Evolutionary conservation across 2,888 invertebrate species (phyloP), one percentile per base, ranked within the genome.

Genomic region (Eupithecia tripunctaria): DNA sequence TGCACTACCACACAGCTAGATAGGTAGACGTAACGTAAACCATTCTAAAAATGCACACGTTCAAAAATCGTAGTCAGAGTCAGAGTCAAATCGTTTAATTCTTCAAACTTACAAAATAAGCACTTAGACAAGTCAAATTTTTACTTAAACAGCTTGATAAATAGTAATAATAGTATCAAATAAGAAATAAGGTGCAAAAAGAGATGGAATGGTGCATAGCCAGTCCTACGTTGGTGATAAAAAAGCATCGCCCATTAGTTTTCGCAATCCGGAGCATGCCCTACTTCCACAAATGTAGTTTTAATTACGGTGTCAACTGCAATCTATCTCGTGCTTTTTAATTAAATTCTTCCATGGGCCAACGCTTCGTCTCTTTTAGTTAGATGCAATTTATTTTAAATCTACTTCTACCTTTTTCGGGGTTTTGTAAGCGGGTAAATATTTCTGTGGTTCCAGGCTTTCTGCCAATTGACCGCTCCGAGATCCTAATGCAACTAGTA

Each of bases 261-360:
- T 60, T 29, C 29, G 60, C 60, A 60, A 56, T 56, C 56, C 56
- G 60, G 29, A 29, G 60, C 27, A 60, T 36, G 63, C 10, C 21
- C 32, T 21, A 63, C 36, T 36, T 36, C 63, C 29, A 32, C 63
- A 63, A 63, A 63, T 63, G 63, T 63, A 63, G 32, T 63, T 63
- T 63, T 63, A 63, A 63, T 63, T 36, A 21, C 56, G 18, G 7
- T 32, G 25, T 60, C 38, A 36, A 41, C 27, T 32, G 68, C n/a
- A 38, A 60, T 68, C 27, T 38, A 47, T 51, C 43, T 51, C 14
- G 10, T 32, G 25, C 15, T 51, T 63, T 62, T 63, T 63, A 62
- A 36, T 63, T 36, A 63, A 63, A 63, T 29, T n/a, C 63, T 60
- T 27, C n/a, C 7, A 21, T 12, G 21, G 29, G 36, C 29, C 29